phyloP scores from a whole-genome alignment of 2,113 vertebrate genomes.

The Amblyopsis rosae region DNA sequence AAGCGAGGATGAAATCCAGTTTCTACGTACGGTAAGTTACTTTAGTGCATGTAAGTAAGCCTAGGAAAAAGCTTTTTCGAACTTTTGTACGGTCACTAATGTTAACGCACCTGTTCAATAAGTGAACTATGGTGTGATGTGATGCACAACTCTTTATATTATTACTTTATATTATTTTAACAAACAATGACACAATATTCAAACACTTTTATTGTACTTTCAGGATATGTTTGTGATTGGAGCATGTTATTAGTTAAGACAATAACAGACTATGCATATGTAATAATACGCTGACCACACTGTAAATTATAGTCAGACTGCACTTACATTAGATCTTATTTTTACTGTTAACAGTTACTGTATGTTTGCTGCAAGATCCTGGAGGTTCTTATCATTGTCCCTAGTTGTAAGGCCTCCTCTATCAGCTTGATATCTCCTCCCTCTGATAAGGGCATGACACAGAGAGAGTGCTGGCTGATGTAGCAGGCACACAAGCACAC shows the following conservation, averaged over 20 bases:
- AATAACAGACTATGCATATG: not conserved
- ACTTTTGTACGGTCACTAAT: too few relatives aligned
- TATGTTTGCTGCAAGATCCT: slow-evolving; percentile 24
- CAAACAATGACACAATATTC: too few relatives aligned
- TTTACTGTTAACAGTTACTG: slow-evolving; percentile 23
- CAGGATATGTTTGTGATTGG: too few relatives aligned
- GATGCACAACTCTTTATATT: not conserved
- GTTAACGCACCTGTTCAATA: too few relatives aligned
- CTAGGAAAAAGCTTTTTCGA: too few relatives aligned
- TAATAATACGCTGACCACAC: not conserved
- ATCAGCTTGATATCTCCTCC: slow-evolving; percentile 56
- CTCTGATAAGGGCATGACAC: slow-evolving; percentile 54
- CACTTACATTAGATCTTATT: not conserved
- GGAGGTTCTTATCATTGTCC: slow-evolving; percentile 34
- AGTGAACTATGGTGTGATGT: too few relatives aligned
- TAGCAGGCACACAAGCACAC: not conserved
- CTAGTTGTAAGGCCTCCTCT: slow-evolving; percentile 44
- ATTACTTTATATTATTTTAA: not conserved
- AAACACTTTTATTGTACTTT: too few relatives aligned
- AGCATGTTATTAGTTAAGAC: too few relatives aligned
- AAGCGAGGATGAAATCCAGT: slow-evolving; percentile 73
- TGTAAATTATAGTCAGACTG: slow-evolving; percentile 2
- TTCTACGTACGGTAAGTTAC: slow-evolving; percentile 73
- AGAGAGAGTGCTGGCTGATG: slow-evolving; percentile 34
- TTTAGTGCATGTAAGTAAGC: not conserved